Base-by-base conservation (phyloP, 2,888 invertebrate genomes). In the Drosophila prostipennis region DNA sequence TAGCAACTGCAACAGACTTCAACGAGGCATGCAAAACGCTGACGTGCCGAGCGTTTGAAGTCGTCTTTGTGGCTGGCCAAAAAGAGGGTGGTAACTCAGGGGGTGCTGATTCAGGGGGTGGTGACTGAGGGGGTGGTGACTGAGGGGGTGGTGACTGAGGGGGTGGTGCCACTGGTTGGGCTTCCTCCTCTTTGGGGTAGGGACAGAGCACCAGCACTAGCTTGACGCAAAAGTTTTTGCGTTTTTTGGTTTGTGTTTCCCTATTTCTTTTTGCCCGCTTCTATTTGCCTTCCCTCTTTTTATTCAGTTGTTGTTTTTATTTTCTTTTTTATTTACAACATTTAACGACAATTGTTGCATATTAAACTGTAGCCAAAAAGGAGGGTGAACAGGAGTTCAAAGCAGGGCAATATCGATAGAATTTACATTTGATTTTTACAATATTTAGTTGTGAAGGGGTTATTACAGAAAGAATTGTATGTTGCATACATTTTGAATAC, bases 11-110 rank as follows among this genome's bases (percentile, higher is more conserved):
- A 39, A 46, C 63, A 67, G 79, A 79, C 87, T 79, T 77, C 83
- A 84, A 87, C 83, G 87, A 87, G 87, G 87, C 83, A 82, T 84
- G 87, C 83, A 87, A 84, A 83, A 87, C 84, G 82, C 82, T 87
- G 83, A 87, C 87, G 78, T 86, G 86, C 80, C 82, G 80, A 76
- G 75, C 86, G 79, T 83, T 83, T 83, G 82, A 83, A 83, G 82
- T 83, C 82, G 85, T 79, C 87, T 86, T 86, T 82, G 87, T 82
- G 81, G 70, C 68, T 36, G 74, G 64, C 65, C 63, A 65, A 74
- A 65, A 58, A 52, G 71, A 4, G 34, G 11, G 11, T 32, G 11
- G 23, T 19, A n/a, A n/a, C 19, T 2, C 39, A 34, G 71, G 13
- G 42, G 13, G 34, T 32, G 19, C 1, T 19, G 19, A 19, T 19